phyloP scores from a whole-genome alignment of 2,888 invertebrate species.

The Drosophila tanythrix region DNA sequence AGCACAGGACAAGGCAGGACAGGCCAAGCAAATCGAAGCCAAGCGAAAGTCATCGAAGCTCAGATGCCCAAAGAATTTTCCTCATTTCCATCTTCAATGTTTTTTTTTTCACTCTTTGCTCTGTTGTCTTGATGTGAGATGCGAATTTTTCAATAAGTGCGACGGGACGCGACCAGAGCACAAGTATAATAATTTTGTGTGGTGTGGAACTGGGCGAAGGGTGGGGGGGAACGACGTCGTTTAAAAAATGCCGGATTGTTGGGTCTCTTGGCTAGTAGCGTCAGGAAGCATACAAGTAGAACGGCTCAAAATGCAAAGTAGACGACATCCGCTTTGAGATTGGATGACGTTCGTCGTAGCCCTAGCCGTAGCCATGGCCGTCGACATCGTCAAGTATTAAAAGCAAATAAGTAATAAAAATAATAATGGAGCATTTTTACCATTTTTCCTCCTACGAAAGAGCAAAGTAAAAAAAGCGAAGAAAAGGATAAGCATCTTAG shows the following conservation, averaged over 20 bases:
- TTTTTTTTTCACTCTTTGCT: slow-evolving; percentile 13
- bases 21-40: slow-evolving; percentile 49
- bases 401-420: slow-evolving; percentile 81
- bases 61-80: slow-evolving; percentile 55
- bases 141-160: slow-evolving; percentile 81
- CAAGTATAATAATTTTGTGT: slow-evolving; percentile 68
- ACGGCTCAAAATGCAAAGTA: slow-evolving; percentile 81
- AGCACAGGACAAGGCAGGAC: slow-evolving; percentile 21
- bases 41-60: slow-evolving; percentile 66
- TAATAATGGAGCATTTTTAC: slow-evolving; percentile 81
- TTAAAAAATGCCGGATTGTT: slow-evolving; percentile 77
- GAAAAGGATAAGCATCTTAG: slow-evolving; percentile 81
- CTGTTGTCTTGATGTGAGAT: slow-evolving; percentile 49
- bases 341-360: slow-evolving; percentile 71
- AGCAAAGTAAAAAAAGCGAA: slow-evolving; percentile 46
- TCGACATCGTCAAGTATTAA: slow-evolving; percentile 76
- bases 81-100: slow-evolving; percentile 17
- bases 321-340: slow-evolving; percentile 81
- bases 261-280: slow-evolving; percentile 43
- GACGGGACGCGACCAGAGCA: slow-evolving; percentile 52
- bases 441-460: slow-evolving; percentile 72
- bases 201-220: slow-evolving; percentile 18
- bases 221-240: slow-evolving; percentile 54
- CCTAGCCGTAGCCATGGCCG: slow-evolving; percentile 30
- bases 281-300: slow-evolving; percentile 81